Base-by-base conservation (phyloP, 2,888 invertebrate genomes). In the Zhengitettix transpicula region DNA sequence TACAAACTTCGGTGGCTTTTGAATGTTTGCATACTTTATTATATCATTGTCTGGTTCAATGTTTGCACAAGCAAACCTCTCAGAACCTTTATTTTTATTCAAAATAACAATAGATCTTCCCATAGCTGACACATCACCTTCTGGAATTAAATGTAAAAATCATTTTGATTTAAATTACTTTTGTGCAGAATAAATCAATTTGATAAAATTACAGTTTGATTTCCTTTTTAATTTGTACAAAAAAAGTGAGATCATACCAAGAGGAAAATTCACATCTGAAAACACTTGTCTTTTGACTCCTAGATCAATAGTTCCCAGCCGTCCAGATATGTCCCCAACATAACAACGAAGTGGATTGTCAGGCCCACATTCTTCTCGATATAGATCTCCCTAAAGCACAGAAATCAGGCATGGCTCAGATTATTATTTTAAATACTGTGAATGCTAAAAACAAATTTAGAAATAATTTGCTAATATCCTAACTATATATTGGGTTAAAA, bases 21-120 rank as follows among this genome's bases (percentile, higher is more conserved):
- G 84, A 42, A 94, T 82, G 66, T 92, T 92, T 0, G 87, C 86
- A 68, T 87, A 92, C 74, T 92, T 93, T 57, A 93, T 84, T 63
- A 93, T 89, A 71, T 94, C 89, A 69, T 89, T 84, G 71, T 94
- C 94, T 0, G 90, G 88, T 69, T 88, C 87, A 63, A 95, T 89
- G 71, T 93, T 94, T 58, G 93, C 93, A 72, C 94, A 94, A 1
- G 93, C 92, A 71, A 87, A 87, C 65, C 87, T 77, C 64, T 86
- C 83, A 11, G 78, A 70, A 56, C 84, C 82, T 63, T 81, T 74
- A 61, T 88, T 85, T 7, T 89, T 84, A 7, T 85, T 85, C 70
- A 89, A 82, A 65, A 95, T 82, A 1, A 95, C 88, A 64, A 95
- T 81, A 3, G 93, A 92, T 60, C 87, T 82, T 0, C 92, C 91